phyloP scores from a whole-genome alignment of 2,113 vertebrate genomes.

The Tringa solitaria region DNA sequence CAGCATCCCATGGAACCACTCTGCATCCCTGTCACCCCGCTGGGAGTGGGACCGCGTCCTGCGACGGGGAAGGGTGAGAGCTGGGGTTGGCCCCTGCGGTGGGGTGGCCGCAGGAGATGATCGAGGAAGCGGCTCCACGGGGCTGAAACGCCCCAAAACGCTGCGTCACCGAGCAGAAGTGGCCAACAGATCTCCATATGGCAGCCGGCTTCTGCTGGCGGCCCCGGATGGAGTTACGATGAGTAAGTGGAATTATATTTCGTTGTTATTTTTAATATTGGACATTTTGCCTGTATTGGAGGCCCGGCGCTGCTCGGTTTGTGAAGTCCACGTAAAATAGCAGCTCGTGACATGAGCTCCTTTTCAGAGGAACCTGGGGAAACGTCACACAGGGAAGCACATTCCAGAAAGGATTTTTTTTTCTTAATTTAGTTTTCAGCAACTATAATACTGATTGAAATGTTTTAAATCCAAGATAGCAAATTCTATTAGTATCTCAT shows the following conservation, averaged over 20 bases:
- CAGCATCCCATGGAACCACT: accelerated
- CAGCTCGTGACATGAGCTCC: background rate
- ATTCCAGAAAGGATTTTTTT: background rate
- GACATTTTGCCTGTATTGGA: background rate
- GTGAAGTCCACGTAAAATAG: background rate
- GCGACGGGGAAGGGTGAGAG: background rate
- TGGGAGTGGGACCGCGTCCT: no score
- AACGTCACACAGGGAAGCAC: background rate
- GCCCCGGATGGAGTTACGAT: background rate
- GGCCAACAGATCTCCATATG: background rate
- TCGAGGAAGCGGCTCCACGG: background rate
- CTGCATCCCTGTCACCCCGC: background rate
- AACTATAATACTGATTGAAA: background rate
- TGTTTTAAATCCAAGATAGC: background rate
- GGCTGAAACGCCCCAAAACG: background rate
- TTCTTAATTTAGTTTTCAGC: background rate
- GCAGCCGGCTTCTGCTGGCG: background rate
- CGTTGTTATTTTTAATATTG: background rate
- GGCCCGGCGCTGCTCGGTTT: background rate
- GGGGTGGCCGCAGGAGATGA: background rate
- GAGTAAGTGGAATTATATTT: background rate
- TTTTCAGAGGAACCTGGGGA: background rate
- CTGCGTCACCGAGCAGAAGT: background rate
- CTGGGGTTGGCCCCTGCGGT: background rate
- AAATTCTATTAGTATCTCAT: background rate